Base-by-base conservation (phyloP, 35 echinoderm and acorn worm species). In the Apostichopus parvimensis region DNA sequence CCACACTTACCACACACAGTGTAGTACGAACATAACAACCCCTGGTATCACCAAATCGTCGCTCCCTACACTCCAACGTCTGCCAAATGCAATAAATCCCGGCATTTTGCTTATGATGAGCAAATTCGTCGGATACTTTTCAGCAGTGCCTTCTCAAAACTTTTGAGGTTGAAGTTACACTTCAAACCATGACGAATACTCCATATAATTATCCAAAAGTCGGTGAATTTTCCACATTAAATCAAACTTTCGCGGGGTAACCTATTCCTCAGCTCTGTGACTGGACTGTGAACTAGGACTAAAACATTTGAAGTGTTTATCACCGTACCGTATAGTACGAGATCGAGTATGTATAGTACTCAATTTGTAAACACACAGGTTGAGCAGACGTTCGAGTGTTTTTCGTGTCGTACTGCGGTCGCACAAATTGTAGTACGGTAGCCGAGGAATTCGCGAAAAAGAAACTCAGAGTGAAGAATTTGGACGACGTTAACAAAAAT, bases 21-120 rank as follows among this genome's bases (percentile, higher is more conserved):
- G 95, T 70, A 97, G 10, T 15, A 91, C 70, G 72, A 97, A 92
- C 76, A 97, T 89, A 9, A 94, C 70, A 1, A 70, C 24, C 17
- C 90, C 89, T 8, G 96, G 96, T 70, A 98, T 89, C 5, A 98
- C 92, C 55, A 98, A 77, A 85, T 98, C 96, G 90, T 98, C 96
- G 24, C 96, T 98, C 22, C 96, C 96, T 22, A 98, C 85, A 75
- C 94, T 90, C 96, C 96, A 98, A 45, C 96, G 94, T 20, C 96
- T 92, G 7, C 96, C 92, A 5, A 95, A 72, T 23, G 94, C 96
- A 10, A 95, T 92, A 58, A 98, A 91, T 53, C 96, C 96, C 77
- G 96, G 96, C 96, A 98, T 98, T 68, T 79, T 96, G 58, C 82
- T 78, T 75, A 6, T 75, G 71, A 22, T 75, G 71, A 75, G 71